Evolutionary conservation across 1,140 invertebrate genomes (phyloP).

Genomic region (Acyrthosiphon pisum): DNA sequence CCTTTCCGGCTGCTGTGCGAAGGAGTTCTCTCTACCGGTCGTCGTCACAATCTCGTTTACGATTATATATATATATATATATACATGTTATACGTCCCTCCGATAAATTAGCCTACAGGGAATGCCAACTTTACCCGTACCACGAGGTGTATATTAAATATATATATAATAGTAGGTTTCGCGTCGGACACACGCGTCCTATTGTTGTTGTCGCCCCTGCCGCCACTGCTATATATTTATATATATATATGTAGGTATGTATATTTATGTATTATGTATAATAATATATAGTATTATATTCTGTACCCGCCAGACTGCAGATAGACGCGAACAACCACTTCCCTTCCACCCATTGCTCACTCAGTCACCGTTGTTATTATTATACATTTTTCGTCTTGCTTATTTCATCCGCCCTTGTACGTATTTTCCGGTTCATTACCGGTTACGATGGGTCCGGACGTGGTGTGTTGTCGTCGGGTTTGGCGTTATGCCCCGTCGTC

Average conservation of each 20-base stretch:
- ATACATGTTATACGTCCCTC: background rate
- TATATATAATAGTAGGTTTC: conserved; percentile 4
- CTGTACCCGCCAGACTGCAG: background rate
- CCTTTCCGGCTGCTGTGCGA: background rate
- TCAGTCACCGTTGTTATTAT: background rate
- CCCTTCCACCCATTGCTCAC: background rate
- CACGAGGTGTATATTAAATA: background rate
- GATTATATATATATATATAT: background rate
- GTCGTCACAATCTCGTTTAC: background rate
- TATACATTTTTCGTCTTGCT: conserved; percentile 34
- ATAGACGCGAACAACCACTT: background rate
- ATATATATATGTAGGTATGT: background rate
- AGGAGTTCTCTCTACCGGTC: background rate
- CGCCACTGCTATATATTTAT: too few species aligned
- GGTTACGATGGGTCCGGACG: conserved; percentile 22
- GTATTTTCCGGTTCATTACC: conserved; percentile 56
- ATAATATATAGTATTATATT: background rate
- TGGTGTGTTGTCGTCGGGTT: background rate
- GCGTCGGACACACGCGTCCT: conserved; percentile 1
- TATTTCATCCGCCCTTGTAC: background rate
- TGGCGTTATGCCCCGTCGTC: background rate
- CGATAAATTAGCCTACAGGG: conserved; percentile 25
- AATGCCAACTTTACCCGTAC: conserved; percentile 12
- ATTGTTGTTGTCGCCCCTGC: background rate
- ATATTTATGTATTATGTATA: background rate